phyloP scores from a whole-genome alignment of 2,888 invertebrate genomes.

The Eupithecia subfuscata region DNA sequence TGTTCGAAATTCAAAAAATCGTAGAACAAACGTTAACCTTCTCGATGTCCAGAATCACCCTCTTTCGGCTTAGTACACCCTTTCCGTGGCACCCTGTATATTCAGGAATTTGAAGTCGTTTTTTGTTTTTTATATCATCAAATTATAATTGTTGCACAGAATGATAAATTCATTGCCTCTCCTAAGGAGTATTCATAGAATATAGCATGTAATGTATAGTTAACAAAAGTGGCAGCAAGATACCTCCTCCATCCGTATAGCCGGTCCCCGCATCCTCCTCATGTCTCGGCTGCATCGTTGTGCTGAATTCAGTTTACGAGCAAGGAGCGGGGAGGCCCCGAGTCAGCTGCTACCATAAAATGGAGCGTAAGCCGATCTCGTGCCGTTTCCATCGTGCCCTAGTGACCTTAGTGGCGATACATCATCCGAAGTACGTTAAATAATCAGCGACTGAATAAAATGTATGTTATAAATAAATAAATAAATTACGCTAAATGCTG shows the following conservation, averaged over 20 bases:
- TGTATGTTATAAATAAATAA: background rate
- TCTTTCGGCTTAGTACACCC: too few species aligned
- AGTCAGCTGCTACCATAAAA: slow-evolving; percentile 1
- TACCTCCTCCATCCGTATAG: background rate
- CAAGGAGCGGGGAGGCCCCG: background rate
- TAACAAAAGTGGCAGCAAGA: background rate
- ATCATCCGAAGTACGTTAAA: background rate
- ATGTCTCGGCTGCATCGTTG: slow-evolving; percentile 9
- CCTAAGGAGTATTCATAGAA: background rate
- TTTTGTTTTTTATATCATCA: too few species aligned
- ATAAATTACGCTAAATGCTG: background rate
- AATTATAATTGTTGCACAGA: background rate
- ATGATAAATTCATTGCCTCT: background rate
- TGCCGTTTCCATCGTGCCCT: slow-evolving; percentile 5
- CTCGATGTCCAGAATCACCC: too few species aligned
- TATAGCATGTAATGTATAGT: background rate
- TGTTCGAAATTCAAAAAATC: too few species aligned
- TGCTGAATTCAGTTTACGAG: slow-evolving; percentile 21
- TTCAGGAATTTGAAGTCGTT: too few species aligned
- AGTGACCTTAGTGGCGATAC: slow-evolving; percentile 1
- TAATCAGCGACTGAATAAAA: background rate
- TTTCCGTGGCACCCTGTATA: too few species aligned
- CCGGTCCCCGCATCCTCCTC: background rate
- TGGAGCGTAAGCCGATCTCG: slow-evolving; percentile 3
- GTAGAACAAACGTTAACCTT: too few species aligned